Evolutionary conservation across 2,113 vertebrate species (phyloP).

Genomic region (Trematocara marginatum): DNA sequence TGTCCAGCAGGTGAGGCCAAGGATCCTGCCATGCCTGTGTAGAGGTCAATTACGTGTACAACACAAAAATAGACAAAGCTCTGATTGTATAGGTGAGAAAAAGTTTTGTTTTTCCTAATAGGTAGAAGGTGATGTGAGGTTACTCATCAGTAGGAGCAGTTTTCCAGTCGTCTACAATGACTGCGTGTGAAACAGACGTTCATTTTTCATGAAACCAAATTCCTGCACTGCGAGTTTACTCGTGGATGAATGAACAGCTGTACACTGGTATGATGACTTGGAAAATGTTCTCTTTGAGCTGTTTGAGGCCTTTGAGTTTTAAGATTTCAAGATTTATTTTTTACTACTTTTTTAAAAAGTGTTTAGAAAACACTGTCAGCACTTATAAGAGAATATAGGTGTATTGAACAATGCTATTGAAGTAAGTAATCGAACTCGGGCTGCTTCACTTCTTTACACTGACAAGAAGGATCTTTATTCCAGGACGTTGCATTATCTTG

Average conservation of each 20-base stretch:
- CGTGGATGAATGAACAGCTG: not conserved
- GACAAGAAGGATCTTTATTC: not conserved
- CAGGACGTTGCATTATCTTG: not conserved
- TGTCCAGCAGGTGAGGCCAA: not conserved
- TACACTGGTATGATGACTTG: not conserved
- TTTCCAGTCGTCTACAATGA: not conserved
- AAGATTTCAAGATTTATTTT: not conserved
- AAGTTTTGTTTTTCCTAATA: not conserved
- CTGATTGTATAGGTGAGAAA: not conserved
- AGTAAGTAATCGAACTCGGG: not conserved
- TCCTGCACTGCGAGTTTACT: not conserved
- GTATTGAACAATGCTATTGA: not conserved
- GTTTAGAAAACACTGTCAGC: not conserved
- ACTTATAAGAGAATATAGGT: not conserved
- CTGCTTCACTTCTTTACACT: not conserved
- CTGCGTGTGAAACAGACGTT: not conserved
- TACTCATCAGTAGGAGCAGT: not conserved
- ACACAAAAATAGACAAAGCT: not conserved
- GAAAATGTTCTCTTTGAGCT: not conserved
- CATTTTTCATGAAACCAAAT: not conserved
- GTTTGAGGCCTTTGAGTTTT: not conserved
- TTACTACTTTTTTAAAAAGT: not conserved
- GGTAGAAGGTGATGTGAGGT: not conserved
- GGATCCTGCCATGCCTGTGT: not conserved
- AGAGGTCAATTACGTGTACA: not conserved